These are phyloP conservation scores for Eptesicus fuscus DNA, from an alignment of 2,113 vertebrate genomes.

Conservation along the genomic window DNA sequence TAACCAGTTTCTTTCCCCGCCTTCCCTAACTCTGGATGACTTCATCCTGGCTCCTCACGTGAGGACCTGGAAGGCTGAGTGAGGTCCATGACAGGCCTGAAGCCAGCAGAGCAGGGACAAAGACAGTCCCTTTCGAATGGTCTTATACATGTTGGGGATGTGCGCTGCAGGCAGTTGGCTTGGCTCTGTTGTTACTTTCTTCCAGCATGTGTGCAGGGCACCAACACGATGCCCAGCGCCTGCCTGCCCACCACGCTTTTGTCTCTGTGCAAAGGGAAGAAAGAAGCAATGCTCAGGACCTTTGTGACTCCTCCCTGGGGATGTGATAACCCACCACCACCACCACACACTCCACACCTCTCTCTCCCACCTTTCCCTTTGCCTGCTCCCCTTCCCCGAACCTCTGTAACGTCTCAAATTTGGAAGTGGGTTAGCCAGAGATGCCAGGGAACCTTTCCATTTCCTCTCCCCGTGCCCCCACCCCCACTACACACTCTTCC, in stretches of 20 bases:
- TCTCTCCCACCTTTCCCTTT: background rate
- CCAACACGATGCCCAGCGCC: rapidly evolving
- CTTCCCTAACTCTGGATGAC: background rate
- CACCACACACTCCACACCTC: background rate
- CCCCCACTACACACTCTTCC: background rate
- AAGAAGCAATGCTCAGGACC: background rate
- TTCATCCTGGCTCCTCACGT: background rate
- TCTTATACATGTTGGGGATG: background rate
- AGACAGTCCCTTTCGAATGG: background rate
- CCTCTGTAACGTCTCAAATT: background rate
- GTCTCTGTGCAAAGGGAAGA: background rate
- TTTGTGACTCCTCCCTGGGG: background rate
- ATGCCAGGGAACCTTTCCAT: background rate
- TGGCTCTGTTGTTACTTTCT: background rate
- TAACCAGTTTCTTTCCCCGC: background rate
- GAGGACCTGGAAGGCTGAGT: background rate
- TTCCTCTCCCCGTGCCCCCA: background rate
- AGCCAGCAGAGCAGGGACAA: background rate
- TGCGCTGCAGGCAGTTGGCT: background rate
- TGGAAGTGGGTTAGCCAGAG: background rate
- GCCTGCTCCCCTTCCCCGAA: background rate
- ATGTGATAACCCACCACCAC: background rate
- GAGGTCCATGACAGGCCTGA: background rate
- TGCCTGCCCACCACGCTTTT: too few relatives aligned
- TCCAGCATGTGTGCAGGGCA: too few relatives aligned